Base-by-base conservation (phyloP, 2,113 vertebrate species). In the Danionella cerebrum region DNA sequence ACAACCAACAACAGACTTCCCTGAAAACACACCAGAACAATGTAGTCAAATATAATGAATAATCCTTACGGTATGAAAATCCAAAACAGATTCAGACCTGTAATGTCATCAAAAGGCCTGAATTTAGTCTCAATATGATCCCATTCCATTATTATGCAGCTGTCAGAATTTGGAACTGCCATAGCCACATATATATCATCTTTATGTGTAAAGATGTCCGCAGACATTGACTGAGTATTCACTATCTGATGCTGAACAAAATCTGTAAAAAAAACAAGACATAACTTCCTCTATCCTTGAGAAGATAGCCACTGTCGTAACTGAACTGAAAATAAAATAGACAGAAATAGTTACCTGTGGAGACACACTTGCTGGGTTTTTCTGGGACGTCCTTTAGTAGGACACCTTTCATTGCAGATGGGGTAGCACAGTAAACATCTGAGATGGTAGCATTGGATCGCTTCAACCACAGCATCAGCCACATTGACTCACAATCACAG, bases 61-160 rank as follows among this genome's bases (percentile, higher is more conserved):
- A 11, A 33, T 53, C 51, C 31, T 19, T 10, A 5, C n/a, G n/a
- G 42, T 13, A 3, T 6, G 18, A 35, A 31, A 14, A 63, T 21
- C 19, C 16, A 48, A 12, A 36, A 35, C 54, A 12, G 35, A 39
- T 10, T 64, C 84, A 25, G 83, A 99, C 96, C 96, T 91, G 95
- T 96, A 71, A 99, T 98, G 18, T 97, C 97, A 83, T 98, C 94
- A 0, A 97, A 97, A 74, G 90, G 94, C 78, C 96, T 90, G 88
- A 98, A 98, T 67, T 97, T 93, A 87, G 92, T 92, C 77, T 99
- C 96, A 39, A 99, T 91, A 83, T 98, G 95, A 79, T 98, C 96
- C 96, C 96, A 99, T 78, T 99, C 93, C 83, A 98, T 85, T 65
- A 99, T 87, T 85, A 94, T 90, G 79, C 96, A 99, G 85, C 96